These are phyloP conservation scores for Enteromius mattozi DNA, from an alignment of 2,797 vertebrate genomes.

Conservation along the genomic window DNA sequence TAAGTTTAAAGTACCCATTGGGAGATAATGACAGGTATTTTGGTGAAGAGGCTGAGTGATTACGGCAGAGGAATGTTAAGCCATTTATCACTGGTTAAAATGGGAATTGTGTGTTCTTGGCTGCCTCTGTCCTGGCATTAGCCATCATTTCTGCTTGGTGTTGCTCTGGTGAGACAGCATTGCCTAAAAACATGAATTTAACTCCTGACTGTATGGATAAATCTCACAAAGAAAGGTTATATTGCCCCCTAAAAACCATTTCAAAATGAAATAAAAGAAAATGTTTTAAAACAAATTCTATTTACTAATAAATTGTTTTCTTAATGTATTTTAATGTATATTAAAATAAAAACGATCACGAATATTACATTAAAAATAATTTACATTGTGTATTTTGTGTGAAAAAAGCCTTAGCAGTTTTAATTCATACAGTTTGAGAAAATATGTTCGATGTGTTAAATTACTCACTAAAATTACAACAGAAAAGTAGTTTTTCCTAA, in stretches of 20 bases:
- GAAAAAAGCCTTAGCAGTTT: no score
- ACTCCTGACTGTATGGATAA: not conserved
- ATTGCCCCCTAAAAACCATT: not conserved
- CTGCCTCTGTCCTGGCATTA: not conserved
- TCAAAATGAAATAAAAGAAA: no score
- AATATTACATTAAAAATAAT: no score
- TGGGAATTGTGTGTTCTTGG: not conserved
- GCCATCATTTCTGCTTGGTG: not conserved
- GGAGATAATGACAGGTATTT: slow-evolving; percentile 12
- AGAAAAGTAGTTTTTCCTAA: no score
- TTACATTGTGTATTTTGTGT: no score
- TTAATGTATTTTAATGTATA: not conserved
- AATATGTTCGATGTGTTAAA: no score
- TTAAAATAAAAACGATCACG: no score
- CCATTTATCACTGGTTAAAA: not conserved
- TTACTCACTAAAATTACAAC: no score
- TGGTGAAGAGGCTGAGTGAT: not conserved
- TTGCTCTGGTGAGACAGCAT: slow-evolving; percentile 5
- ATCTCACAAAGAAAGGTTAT: not conserved
- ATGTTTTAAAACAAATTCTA: not conserved
- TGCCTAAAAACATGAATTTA: not conserved
- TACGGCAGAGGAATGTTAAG: slow-evolving; percentile 16
- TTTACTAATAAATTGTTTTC: not conserved
- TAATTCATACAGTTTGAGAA: no score
- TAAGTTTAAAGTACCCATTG: not conserved